A percentile compares a stretch with the other conserved stretches of the same genome.
phyloP scores from a whole-genome alignment of 2,888 invertebrate species.

The Archaeoteleia sp. region DNA sequence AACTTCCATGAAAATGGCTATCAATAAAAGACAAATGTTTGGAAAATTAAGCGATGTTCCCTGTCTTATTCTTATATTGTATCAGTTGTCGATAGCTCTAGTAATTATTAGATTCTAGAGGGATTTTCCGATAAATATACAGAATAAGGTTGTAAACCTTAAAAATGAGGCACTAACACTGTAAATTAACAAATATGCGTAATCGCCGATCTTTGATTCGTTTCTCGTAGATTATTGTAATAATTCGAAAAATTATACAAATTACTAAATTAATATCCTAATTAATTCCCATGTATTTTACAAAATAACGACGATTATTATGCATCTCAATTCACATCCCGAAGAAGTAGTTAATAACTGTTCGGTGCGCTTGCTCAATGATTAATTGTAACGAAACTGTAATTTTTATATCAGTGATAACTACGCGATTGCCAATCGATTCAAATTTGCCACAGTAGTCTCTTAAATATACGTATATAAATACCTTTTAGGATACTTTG shows the following conservation, averaged over 20 bases:
- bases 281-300: constrained; percentile 2
- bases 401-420: neutral
- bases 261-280: neutral
- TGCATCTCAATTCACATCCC: neutral
- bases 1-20: constrained; percentile 6
- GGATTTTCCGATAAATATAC: neutral
- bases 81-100: neutral
- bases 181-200: no score
- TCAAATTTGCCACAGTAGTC: neutral
- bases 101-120: neutral
- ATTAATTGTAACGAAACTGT: constrained; percentile 1
- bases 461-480: constrained; percentile 38
- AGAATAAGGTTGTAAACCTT: neutral
- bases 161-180: neutral
- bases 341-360: neutral
- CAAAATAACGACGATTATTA: constrained; percentile 7
- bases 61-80: constrained; percentile 2
- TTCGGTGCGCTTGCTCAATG: neutral
- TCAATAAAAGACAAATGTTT: neutral
- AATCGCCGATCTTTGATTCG: neutral
- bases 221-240: neutral
- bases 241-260: neutral
- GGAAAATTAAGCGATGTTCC: neutral
- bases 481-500: constrained; percentile 30
- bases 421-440: constrained; percentile 4